Base-by-base conservation (phyloP, 2,113 vertebrate species). In the Brachionichthys hirsutus region DNA sequence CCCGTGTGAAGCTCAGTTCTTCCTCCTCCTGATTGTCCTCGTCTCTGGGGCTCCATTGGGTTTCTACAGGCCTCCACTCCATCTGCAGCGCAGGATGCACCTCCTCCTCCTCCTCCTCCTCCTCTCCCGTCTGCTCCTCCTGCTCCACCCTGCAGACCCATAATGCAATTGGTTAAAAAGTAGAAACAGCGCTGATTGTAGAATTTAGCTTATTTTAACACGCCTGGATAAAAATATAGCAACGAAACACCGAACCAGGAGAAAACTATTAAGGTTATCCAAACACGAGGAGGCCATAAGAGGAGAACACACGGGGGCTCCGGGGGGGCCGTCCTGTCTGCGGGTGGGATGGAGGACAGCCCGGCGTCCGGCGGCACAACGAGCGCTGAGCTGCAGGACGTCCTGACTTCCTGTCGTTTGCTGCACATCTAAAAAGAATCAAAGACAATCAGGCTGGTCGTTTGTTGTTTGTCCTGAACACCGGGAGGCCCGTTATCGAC, bases 281-380 rank as follows among this genome's bases (percentile, higher is more conserved):
- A 12, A 16, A 47, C n/a, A n/a, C n/a, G n/a, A 20, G 18, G 9
- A 4, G 11, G 6, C 6, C 12, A 12, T 40, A 40, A 12, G 12
- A 35, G 13, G 43, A 17, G 11, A 19, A 56, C 70, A 1, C 20
- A 86, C 83, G 75, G 62, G 40, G 73, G 63, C 34, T 17, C 66
- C 53, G 79, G 61, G 66, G 77, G 69, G 6, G 78, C 71, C n/a
- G 70, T 77, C 69, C 75, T 70, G 54, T 88, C 82, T 6, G 54
- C 50, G 4, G 70, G 48, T 15, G 36, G 56, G 5, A 12, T 35
- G 18, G 41, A 60, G 1, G 79, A 84, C 18, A 64, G 70, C 34
- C 66, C 73, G 48, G 70, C 10, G 9, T 89, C 87, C 50, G 86
- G 82, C 1, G 84, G 65, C 58, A 80, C 36, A 55, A 85, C 73